Conservation (phyloP, 2,113 vertebrate species). For the Mirounga angustirostris region DNA sequence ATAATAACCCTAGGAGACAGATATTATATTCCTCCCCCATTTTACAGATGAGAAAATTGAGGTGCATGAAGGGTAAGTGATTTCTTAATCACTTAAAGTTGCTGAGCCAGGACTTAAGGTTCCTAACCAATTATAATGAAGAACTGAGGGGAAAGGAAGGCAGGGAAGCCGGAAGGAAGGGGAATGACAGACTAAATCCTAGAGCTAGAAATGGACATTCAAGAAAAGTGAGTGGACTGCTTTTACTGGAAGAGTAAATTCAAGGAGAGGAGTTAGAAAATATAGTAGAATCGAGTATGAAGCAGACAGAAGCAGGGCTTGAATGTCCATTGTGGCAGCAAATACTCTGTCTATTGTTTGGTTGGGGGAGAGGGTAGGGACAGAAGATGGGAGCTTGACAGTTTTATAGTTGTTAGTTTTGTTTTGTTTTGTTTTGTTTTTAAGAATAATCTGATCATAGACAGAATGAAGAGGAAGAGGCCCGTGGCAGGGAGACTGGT, state of each 20-base stretch:
- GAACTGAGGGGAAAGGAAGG: not conserved
- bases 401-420: not conserved
- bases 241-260: not conserved
- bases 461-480: not conserved
- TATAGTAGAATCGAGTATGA: not conserved
- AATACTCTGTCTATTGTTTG: not conserved
- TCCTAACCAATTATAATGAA: not conserved
- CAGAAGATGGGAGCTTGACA: not conserved
- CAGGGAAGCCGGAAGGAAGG: not conserved
- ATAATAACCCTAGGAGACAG: not conserved
- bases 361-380: not conserved
- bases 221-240: not conserved
- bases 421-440: not conserved
- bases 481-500: not conserved
- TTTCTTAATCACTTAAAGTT: not conserved
- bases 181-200: no score
- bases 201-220: not conserved
- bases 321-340: not conserved
- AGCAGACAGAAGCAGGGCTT: not conserved
- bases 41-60: not conserved
- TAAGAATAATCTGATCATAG: not conserved
- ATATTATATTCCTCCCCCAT: not conserved
- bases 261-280: not conserved
- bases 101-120: not conserved
- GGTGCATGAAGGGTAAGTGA: not conserved